Evolutionary conservation across 2,797 vertebrate genomes (phyloP), one percentile per base, ranked within the genome.

Genomic region (Ceyx erithaca): DNA sequence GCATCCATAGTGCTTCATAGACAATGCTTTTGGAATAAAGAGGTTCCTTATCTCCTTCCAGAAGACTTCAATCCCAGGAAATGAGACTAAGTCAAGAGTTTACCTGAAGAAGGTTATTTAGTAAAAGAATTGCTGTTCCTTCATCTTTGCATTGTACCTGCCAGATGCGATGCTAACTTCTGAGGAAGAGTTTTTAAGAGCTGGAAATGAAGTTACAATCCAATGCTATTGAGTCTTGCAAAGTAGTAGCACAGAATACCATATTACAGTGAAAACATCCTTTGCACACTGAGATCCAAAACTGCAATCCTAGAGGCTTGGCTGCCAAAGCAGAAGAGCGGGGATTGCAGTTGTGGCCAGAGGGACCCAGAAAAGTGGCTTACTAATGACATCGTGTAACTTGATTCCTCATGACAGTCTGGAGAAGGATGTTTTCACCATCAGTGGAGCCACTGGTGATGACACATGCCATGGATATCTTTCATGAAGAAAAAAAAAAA

Each of bases 401-500:
- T 78, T 2, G 3, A 5, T 69, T 51, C 49, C 70, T 70, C 14
- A 0, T 8, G 12, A 7, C 28, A 6, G 37, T 40, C 9, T 52
- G 48, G 43, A 70, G 35, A 46, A 88, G 30, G 52, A 31, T 45
- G 37, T 23, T 79, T 55, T 43, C 20, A 15, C 31, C 23, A 7
- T 59, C 52, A 33, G 13, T 33, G 69, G 64, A 80, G 35, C 52
- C 9, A 2, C 35, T n/a, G 62, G 26, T 76, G 67, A 26, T 52
- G 35, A 14, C 12, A 6, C 4, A 6, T 1, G 25, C 61, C 11
- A 3, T 15, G 14, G 45, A 14, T 81, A 26, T 87, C 35, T 48
- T 61, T 55, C 10, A 8, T 8, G 9, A 10, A 41, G 10, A 2
- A 5, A 10, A 0, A 6, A 19, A 21, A 1, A 3, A 4, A 2